Percentiles rank a stretch among this genome's conserved stretches.
Conservation (phyloP, 2,113 vertebrate species). For the Monopterus albus region DNA sequence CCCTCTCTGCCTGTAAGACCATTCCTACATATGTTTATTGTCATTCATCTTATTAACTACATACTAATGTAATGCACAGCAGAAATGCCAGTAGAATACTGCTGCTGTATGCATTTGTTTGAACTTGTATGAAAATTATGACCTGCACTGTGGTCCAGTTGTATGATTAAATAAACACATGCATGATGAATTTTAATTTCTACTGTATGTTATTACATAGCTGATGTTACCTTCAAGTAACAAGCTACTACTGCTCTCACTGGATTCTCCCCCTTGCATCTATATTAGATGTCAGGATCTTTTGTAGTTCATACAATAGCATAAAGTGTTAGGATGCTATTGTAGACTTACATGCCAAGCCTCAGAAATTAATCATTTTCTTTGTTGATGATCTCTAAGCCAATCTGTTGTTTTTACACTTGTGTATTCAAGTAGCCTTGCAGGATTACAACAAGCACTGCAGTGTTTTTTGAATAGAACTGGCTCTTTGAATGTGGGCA, state of each 20-base stretch:
- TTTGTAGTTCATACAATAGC: background rate
- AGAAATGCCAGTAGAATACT: conserved; percentile 49
- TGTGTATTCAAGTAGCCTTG: conserved; percentile 2
- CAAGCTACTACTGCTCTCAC: background rate
- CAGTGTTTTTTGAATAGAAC: conserved; percentile 8
- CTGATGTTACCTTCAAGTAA: conserved; percentile 14
- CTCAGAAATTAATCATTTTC: conserved; percentile 1
- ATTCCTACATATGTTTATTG: too few relatives aligned
- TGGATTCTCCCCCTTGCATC: background rate
- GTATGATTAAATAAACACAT: conserved; percentile 58
- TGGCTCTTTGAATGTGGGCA: conserved; percentile 1
- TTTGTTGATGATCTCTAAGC: conserved; percentile 14
- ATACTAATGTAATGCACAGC: conserved; percentile 24
- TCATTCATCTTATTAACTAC: conserved; percentile 16
- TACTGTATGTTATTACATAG: conserved; percentile 30
- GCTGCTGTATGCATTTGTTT: conserved; percentile 49
- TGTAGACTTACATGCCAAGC: conserved; percentile 3
- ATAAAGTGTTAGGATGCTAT: background rate
- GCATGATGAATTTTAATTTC: conserved; percentile 34
- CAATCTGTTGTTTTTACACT: conserved; percentile 16
- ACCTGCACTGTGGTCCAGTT: conserved; percentile 30
- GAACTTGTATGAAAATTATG: conserved; percentile 60
- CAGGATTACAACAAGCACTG: conserved; percentile 8
- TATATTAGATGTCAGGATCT: background rate
- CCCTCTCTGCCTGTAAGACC: too few relatives aligned